A percentile compares a stretch with the other conserved stretches of the same genome.
These are phyloP conservation scores for Phrynocephalus forsythii DNA, from an alignment of 2,797 vertebrate species.

Conservation along the genomic window DNA sequence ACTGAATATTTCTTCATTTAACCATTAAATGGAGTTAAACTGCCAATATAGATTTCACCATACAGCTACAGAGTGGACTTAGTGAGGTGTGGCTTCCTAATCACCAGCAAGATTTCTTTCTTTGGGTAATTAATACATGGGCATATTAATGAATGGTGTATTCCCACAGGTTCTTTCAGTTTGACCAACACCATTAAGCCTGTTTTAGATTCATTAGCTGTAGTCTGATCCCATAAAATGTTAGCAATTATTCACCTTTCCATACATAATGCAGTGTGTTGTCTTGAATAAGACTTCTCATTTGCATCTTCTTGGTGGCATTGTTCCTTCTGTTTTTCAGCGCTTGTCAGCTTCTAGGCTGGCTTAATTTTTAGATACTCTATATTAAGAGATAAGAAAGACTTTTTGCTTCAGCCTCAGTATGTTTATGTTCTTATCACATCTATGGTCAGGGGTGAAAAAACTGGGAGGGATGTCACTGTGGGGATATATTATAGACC, in stretches of 20 bases:
- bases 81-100: slow-evolving; percentile 46
- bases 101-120: slow-evolving; percentile 45
- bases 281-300: slow-evolving; percentile 61
- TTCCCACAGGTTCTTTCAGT: slow-evolving; percentile 74
- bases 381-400: not conserved
- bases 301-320: slow-evolving; percentile 58
- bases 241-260: slow-evolving; percentile 73
- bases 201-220: slow-evolving; percentile 81
- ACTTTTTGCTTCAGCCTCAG: not conserved
- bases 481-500: no score
- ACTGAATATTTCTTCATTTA: slow-evolving; percentile 73
- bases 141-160: slow-evolving; percentile 77
- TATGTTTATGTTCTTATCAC: not conserved
- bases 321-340: slow-evolving; percentile 44
- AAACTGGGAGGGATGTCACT: no score
- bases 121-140: slow-evolving; percentile 74
- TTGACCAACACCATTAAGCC: slow-evolving; percentile 78
- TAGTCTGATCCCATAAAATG: slow-evolving; percentile 72
- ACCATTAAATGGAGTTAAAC: slow-evolving; percentile 63
- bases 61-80: slow-evolving; percentile 40
- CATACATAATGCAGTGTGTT: slow-evolving; percentile 75
- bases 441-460: not conserved
- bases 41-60: slow-evolving; percentile 39
- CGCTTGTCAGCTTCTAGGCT: not conserved
- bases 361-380: not conserved